Base-by-base conservation (phyloP, 1,140 invertebrate genomes). In the Hycleus cichorii region DNA sequence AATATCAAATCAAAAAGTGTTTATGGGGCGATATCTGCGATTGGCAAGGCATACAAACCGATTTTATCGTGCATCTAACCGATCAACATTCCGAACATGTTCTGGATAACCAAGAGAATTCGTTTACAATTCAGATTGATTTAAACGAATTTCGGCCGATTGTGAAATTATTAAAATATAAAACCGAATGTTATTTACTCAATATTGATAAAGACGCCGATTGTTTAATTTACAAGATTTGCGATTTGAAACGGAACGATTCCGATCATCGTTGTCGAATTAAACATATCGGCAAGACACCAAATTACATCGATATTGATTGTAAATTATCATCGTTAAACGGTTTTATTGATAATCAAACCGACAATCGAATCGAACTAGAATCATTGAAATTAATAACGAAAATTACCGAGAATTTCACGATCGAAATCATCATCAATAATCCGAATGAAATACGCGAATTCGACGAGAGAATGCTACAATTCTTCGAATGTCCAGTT, bases 401-500 rank as follows among this genome's bases (percentile, higher is more conserved):
- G 9, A 52, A 64, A 11, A 54, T 62, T 6, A 53, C 57, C 39
- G 58, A 64, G 51, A 49, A 53, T 7, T 59, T 66, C 25, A 60
- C 54, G n/a, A 60, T 63, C 26, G 51, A 63, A 18, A 64, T 66
- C 45, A 66, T 60, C 47, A 63, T 64, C 3, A 64, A 57, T 48
- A 50, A 48, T 39, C 3, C n/a, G 6, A 47, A 39, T n/a, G 52
- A 55, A 39, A 18, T 39, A 39, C 38, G 18, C 9, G 44, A 55
- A 55, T 55, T 63, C 45, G 65, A 64, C 18, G 63, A 66, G 49
- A 55, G 60, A 58, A 58, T 67, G 53, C 48, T 65, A 27, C 61
- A 65, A 11, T 61, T 57, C 46, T 63, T 67, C 51, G 87, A 91
- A 69, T 91, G 65, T 43, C 65, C 89, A 3, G 87, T 91, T 6